phyloP scores from a whole-genome alignment of 2,113 vertebrate species.

The Hippoglossus stenolepis region DNA sequence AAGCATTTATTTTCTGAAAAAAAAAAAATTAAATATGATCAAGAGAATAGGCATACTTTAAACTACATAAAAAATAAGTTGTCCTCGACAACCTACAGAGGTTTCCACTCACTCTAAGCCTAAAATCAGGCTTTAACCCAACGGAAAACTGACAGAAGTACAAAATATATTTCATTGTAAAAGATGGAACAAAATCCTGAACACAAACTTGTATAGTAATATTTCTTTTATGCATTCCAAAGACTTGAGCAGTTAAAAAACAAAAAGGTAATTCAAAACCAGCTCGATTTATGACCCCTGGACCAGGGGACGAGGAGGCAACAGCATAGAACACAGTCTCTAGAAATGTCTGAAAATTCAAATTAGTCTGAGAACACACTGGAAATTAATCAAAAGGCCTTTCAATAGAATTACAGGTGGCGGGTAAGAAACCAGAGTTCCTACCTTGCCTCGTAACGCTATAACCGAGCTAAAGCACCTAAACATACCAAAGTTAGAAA shows the following conservation, averaged over 20 bases:
- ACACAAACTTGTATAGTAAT: slow-evolving; percentile 51
- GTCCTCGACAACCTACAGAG: slow-evolving; percentile 28
- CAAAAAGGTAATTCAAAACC: slow-evolving; percentile 6
- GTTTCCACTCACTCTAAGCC: slow-evolving; percentile 28
- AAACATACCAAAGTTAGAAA: slow-evolving; percentile 44
- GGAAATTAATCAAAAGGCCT: slow-evolving; percentile 42
- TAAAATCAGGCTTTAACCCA: slow-evolving; percentile 27
- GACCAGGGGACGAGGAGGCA: slow-evolving; percentile 14
- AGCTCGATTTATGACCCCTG: slow-evolving; percentile 18
- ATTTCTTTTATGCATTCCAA: slow-evolving; percentile 58
- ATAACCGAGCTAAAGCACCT: slow-evolving; percentile 34
- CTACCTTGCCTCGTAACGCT: slow-evolving; percentile 28
- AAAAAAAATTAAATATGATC: slow-evolving; percentile 87
- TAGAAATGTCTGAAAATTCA: slow-evolving; percentile 15
- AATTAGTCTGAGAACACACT: slow-evolving; percentile 17
- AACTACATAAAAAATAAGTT: slow-evolving; percentile 53
- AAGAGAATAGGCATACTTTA: slow-evolving; percentile 75
- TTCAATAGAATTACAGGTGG: slow-evolving; percentile 19
- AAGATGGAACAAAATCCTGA: slow-evolving; percentile 48
- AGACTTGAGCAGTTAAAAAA: slow-evolving; percentile 46
- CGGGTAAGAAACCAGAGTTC: slow-evolving; percentile 22
- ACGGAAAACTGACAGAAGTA: slow-evolving; percentile 41
- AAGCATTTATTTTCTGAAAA: slow-evolving; percentile 94
- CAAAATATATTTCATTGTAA: slow-evolving; percentile 57
- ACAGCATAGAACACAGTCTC: slow-evolving; percentile 25